phyloP scores from a whole-genome alignment of 2,797 vertebrate species.

The Luscinia luscinia region DNA sequence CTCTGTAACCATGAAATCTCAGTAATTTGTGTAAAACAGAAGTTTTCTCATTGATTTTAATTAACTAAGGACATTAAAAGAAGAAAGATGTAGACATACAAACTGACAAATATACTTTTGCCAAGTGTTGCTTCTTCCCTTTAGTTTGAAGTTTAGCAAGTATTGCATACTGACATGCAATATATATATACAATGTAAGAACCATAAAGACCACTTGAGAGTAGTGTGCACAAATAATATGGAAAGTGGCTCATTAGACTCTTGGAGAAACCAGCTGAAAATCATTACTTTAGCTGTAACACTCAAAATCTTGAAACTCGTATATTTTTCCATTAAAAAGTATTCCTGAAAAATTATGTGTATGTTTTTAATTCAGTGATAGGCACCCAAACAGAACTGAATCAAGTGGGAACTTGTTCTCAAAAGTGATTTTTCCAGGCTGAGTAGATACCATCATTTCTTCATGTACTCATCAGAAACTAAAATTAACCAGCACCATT shows the following conservation, averaged over 20 bases:
- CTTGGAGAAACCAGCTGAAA: background rate
- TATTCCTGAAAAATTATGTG: background rate
- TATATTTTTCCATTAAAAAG: background rate
- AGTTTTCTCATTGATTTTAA: background rate
- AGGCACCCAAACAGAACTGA: background rate
- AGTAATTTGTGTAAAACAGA: background rate
- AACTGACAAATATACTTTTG: slow-evolving; percentile 13
- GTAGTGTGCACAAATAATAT: background rate
- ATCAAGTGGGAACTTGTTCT: background rate
- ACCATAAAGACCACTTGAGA: background rate
- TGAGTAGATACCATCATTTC: background rate
- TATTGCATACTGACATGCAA: background rate
- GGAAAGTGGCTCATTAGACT: background rate
- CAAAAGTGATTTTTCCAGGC: background rate
- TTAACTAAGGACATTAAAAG: background rate
- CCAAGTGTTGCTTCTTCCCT: background rate
- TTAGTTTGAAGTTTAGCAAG: background rate
- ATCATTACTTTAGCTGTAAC: background rate
- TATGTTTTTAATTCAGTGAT: slow-evolving; percentile 3
- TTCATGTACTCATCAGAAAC: background rate
- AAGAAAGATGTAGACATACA: background rate
- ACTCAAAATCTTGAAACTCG: background rate
- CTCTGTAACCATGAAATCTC: background rate
- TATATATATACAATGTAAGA: background rate
- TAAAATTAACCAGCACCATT: background rate